Conservation (phyloP, 1,140 invertebrate genomes). For the Octopus bimaculoides region DNA sequence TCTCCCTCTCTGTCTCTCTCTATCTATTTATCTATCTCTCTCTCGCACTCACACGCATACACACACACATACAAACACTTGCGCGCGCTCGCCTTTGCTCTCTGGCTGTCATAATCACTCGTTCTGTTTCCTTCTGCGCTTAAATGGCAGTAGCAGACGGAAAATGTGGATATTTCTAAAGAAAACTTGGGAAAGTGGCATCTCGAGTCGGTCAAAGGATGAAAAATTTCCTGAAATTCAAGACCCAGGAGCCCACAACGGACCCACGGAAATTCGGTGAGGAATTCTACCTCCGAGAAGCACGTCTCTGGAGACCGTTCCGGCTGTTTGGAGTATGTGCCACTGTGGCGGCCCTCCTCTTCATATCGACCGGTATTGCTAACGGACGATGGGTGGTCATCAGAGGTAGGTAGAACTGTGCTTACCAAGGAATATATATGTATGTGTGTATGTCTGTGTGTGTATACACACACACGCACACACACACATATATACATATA, state of each 20-base stretch:
- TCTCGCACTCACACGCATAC: too few species aligned
- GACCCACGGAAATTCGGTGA: constrained; percentile 44
- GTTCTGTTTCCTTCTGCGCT: neutral
- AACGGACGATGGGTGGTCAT: constrained; percentile 37
- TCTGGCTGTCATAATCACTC: too few species aligned
- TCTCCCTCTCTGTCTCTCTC: too few species aligned
- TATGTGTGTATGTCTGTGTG: neutral
- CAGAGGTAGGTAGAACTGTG: constrained; percentile 31
- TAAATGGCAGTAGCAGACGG: neutral
- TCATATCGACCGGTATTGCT: constrained; percentile 30
- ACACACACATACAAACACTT: too few species aligned
- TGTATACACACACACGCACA: neutral
- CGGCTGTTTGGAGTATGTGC: constrained; percentile 38
- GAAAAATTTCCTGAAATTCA: constrained; percentile 64
- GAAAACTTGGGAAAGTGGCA: neutral
- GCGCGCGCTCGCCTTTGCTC: too few species aligned
- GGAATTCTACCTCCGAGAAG: constrained; percentile 43
- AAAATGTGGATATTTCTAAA: neutral
- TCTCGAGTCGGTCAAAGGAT: constrained; percentile 23
- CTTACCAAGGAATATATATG: neutral
- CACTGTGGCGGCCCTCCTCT: constrained; percentile 31
- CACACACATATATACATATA: neutral
- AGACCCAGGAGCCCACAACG: constrained; percentile 36
- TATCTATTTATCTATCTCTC: too few species aligned
- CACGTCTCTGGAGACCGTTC: constrained; percentile 42